These are phyloP conservation scores for Pocota personata DNA, from an alignment of 2,888 invertebrate species.

Conservation along the genomic window DNA sequence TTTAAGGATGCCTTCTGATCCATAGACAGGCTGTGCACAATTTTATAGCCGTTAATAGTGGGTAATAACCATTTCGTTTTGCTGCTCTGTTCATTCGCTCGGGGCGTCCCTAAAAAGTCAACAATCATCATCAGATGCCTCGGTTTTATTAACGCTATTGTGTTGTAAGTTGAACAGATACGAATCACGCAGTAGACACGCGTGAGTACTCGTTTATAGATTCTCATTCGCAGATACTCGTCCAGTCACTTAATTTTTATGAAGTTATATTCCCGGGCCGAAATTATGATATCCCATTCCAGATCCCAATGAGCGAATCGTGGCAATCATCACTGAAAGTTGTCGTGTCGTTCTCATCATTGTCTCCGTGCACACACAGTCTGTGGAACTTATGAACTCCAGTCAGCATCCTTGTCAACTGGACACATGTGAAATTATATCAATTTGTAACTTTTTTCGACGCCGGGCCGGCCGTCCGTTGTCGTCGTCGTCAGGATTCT, in stretches of 20 bases:
- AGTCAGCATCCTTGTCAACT: not conserved
- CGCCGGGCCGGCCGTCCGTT: not conserved
- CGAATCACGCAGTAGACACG: not conserved
- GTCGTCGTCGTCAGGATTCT: not conserved
- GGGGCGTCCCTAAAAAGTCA: not conserved
- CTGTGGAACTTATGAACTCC: not conserved
- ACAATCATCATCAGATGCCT: constrained; percentile 6
- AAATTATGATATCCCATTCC: not conserved
- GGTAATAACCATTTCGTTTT: constrained; percentile 14
- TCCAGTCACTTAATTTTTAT: constrained; percentile 36
- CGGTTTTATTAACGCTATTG: constrained; percentile 24
- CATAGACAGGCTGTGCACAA: not conserved
- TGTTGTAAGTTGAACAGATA: constrained; percentile 3
- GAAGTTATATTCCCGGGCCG: constrained; percentile 1
- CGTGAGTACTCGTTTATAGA: not conserved
- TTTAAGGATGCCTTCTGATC: constrained; percentile 16
- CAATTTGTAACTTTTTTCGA: constrained; percentile 17
- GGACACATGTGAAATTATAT: constrained; percentile 20
- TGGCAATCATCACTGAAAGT: not conserved
- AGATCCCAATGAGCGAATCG: not conserved
- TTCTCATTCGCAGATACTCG: not conserved
- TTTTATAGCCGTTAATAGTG: constrained; percentile 38
- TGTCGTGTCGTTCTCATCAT: not conserved
- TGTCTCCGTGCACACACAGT: not conserved
- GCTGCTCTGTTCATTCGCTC: not conserved